phyloP scores from a whole-genome alignment of 2,888 invertebrate species.

The Andrena camellia region DNA sequence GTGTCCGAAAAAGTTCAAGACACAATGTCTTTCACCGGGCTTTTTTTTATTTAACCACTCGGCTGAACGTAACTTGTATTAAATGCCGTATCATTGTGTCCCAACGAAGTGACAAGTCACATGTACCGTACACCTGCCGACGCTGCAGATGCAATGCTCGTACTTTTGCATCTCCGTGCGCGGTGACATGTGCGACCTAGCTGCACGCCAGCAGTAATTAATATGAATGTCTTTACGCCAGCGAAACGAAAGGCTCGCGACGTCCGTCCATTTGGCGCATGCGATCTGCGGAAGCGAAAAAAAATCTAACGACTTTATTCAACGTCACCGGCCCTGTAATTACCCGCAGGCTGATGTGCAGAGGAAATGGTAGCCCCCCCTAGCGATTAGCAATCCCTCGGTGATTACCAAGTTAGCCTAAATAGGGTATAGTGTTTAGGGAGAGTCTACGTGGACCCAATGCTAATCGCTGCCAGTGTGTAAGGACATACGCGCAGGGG shows the following conservation, averaged over 20 bases:
- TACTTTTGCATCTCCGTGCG: not conserved
- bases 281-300: not conserved
- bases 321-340: slow-evolving; percentile 83
- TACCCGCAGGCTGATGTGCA: slow-evolving; percentile 81
- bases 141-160: slow-evolving; percentile 38
- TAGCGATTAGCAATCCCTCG: slow-evolving; percentile 79
- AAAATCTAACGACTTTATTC: slow-evolving; percentile 84
- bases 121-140: slow-evolving; percentile 17
- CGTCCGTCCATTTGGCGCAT: slow-evolving; percentile 18
- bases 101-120: slow-evolving; percentile 22
- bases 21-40: not conserved
- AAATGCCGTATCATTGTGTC: slow-evolving; percentile 17
- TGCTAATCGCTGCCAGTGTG: slow-evolving; percentile 70
- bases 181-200: slow-evolving; percentile 36
- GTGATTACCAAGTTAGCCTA: slow-evolving; percentile 84
- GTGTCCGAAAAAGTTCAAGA: too few relatives aligned
- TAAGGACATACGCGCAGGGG: slow-evolving; percentile 51
- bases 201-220: slow-evolving; percentile 58
- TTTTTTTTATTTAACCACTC: not conserved
- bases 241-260: slow-evolving; percentile 17
- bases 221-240: slow-evolving; percentile 53
- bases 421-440: slow-evolving; percentile 84
- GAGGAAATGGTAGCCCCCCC: slow-evolving; percentile 74
- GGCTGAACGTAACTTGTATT: not conserved
- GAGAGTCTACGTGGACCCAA: slow-evolving; percentile 76